Conservation (phyloP, 2,888 invertebrate species). For the Piscicola geometra region DNA sequence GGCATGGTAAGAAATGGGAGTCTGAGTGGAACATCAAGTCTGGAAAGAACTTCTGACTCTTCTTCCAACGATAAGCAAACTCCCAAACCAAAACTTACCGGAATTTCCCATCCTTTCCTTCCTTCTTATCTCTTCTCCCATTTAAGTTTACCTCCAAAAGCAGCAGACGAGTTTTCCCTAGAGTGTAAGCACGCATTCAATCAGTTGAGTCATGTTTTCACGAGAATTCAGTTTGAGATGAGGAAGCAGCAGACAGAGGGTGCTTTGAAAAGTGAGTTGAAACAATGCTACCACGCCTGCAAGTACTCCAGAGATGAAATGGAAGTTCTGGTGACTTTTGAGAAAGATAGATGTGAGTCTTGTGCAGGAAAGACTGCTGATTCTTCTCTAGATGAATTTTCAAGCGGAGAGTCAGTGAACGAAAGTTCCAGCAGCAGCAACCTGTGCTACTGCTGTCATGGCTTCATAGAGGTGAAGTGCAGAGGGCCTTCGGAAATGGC, state of each 20-base stretch:
- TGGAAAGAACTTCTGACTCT: background rate
- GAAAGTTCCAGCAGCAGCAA: background rate
- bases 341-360: constrained; percentile 55
- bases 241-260: constrained; percentile 49
- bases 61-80: background rate
- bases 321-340: constrained; percentile 65
- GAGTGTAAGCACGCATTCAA: background rate
- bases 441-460: constrained; percentile 10
- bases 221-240: background rate
- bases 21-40: background rate
- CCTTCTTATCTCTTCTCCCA: background rate
- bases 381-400: background rate
- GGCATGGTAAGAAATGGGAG: background rate
- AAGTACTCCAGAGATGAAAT: constrained; percentile 67
- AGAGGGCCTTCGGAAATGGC: constrained; percentile 61
- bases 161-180: background rate
- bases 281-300: constrained; percentile 70
- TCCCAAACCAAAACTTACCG: background rate
- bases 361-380: background rate
- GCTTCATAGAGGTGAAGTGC: constrained; percentile 64
- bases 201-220: background rate
- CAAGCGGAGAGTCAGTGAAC: background rate
- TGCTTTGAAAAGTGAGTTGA: constrained; percentile 64
- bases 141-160: background rate
- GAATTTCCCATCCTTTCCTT: background rate